Base-by-base conservation (phyloP, 2,888 invertebrate genomes). In the Drosophila fulvimacula region DNA sequence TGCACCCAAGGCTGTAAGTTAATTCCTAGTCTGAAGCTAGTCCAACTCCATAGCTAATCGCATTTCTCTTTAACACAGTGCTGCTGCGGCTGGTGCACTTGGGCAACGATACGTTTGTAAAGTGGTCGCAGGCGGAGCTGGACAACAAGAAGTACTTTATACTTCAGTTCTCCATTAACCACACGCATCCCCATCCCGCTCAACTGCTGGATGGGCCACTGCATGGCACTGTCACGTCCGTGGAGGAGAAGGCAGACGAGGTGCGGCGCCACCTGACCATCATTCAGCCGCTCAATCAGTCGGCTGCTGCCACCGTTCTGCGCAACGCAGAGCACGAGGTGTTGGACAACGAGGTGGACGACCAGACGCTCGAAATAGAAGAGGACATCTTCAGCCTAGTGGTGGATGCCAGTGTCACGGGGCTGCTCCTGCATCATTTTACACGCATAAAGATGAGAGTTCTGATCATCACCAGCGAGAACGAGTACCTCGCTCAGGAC, bases 1-100 rank as follows among this genome's bases (percentile, higher is more conserved):
- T 92, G 92, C 65, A 92, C 92, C 0, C 93, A 93, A 80, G 93
- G 93, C 59, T 79, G 93, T 93, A 79, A 90, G 92, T 90, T 11
- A 7, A 59, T 3, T 0, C 2, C 0, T 0, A 34, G 11, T 10
- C 32, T 13, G 6, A 15, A 11, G 21, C 24, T 9, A 17, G 7
- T 51, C 44, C 61, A 55, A 21, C 48, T 73, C 75, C 6, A 3
- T 10, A 34, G 1, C 17, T 63, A 51, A 48, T 49, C 21, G 3
- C 9, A 42, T 66, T 48, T 17, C 4, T 51, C 21, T 53, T 10
- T 15, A 2, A 24, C 57, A 10, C 17, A 91, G 91, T 91, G 60
- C 77, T 90, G 51, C 78, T 91, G 1, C 91, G 90, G 10, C 71
- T 90, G 34, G 88, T 91, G 11, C 90, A 88, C 46, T 58, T 90